phyloP scores from a whole-genome alignment of 2,888 invertebrate species.

The Unio delphinus region DNA sequence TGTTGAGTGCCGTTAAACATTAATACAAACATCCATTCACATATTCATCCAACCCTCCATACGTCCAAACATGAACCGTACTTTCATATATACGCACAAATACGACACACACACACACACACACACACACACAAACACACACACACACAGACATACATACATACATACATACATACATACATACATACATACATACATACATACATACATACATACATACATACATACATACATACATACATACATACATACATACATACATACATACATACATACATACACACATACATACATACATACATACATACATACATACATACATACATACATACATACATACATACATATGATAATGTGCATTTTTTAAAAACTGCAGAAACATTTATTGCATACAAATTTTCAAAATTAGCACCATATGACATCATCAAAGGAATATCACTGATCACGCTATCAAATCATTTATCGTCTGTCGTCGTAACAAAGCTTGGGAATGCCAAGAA shows the following conservation, averaged over 20 bases:
- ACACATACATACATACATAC: background rate
- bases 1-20: too few relatives aligned
- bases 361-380: too few relatives aligned
- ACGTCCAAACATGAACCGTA: conserved; percentile 3
- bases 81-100: background rate
- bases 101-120: conserved; percentile 8
- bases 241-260: conserved; percentile 7
- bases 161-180: conserved; percentile 10
- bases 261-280: conserved; percentile 7
- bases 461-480: too few relatives aligned
- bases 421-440: too few relatives aligned
- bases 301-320: conserved; percentile 7
- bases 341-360: too few relatives aligned
- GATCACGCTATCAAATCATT: too few relatives aligned
- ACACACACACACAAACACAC: conserved; percentile 1
- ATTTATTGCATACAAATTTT: too few relatives aligned
- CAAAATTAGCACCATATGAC: too few relatives aligned
- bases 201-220: conserved; percentile 8
- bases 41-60: background rate
- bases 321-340: background rate
- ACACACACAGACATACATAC: background rate
- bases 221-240: background rate
- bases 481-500: too few relatives aligned
- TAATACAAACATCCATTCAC: too few relatives aligned
- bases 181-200: conserved; percentile 1